These are phyloP conservation scores for Xestoiulus laeticollis DNA, from an alignment of 2,888 invertebrate genomes.

Conservation along the genomic window DNA sequence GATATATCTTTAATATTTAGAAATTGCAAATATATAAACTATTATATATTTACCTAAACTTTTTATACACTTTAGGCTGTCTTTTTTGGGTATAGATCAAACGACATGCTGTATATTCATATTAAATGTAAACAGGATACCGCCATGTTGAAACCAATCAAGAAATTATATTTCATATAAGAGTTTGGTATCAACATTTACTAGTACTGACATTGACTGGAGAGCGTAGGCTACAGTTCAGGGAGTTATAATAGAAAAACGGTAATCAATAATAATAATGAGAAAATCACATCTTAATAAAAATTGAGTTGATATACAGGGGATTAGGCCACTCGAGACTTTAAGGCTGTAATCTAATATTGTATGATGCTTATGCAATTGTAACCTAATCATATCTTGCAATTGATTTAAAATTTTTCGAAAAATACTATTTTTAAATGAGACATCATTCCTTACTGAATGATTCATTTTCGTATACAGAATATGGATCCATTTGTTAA, in stretches of 20 bases:
- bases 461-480: not conserved
- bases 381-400: not conserved
- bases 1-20: too few species aligned
- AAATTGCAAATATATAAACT: too few species aligned
- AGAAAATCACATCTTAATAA: not conserved
- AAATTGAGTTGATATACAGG: not conserved
- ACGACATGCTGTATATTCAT: too few species aligned
- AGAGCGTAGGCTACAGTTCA: not conserved
- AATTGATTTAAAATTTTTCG: not conserved
- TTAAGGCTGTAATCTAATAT: not conserved
- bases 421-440: too few species aligned
- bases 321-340: not conserved
- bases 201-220: not conserved
- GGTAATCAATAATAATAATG: not conserved
- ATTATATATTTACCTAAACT: too few species aligned
- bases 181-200: not conserved
- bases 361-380: not conserved
- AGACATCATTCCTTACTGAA: not conserved
- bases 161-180: too few species aligned
- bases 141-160: too few species aligned
- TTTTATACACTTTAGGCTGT: too few species aligned
- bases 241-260: not conserved
- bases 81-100: too few species aligned
- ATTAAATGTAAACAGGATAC: too few species aligned
- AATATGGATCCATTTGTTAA: not conserved